Evolutionary conservation across 2,113 vertebrate species (phyloP).

Genomic region (Vicugna pacos): DNA sequence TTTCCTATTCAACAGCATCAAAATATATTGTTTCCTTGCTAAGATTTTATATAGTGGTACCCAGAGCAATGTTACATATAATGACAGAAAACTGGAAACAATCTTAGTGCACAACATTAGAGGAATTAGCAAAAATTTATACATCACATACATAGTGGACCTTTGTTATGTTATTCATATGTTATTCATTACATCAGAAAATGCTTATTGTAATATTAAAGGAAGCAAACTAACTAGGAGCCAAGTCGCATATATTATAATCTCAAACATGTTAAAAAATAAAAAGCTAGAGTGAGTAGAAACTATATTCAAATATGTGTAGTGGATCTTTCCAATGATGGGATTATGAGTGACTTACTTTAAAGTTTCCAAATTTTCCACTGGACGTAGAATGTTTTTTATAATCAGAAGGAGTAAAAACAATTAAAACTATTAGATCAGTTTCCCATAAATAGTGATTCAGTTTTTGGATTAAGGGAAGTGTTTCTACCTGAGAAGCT

Average conservation of each 20-base stretch:
- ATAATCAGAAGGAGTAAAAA: neutral
- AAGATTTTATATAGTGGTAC: neutral
- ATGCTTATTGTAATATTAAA: neutral
- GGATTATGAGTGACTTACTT: neutral
- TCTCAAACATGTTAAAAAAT: neutral
- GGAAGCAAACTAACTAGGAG: neutral
- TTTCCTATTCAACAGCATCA: neutral
- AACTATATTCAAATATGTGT: neutral
- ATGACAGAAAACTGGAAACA: neutral
- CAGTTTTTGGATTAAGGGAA: neutral
- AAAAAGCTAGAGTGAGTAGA: neutral
- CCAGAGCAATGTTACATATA: neutral
- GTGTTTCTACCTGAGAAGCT: neutral
- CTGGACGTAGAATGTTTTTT: neutral
- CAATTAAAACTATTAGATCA: neutral
- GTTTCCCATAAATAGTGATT: neutral
- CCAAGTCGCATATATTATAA: neutral
- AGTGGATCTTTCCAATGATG: neutral
- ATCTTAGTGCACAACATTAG: neutral
- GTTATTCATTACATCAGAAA: neutral
- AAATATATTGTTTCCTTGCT: neutral
- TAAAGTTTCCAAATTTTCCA: neutral
- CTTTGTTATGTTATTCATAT: neutral
- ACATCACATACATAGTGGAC: neutral
- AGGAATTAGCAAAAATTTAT: neutral